Conservation (phyloP, 2,888 invertebrate genomes). For the Drosophila paranaensis region DNA sequence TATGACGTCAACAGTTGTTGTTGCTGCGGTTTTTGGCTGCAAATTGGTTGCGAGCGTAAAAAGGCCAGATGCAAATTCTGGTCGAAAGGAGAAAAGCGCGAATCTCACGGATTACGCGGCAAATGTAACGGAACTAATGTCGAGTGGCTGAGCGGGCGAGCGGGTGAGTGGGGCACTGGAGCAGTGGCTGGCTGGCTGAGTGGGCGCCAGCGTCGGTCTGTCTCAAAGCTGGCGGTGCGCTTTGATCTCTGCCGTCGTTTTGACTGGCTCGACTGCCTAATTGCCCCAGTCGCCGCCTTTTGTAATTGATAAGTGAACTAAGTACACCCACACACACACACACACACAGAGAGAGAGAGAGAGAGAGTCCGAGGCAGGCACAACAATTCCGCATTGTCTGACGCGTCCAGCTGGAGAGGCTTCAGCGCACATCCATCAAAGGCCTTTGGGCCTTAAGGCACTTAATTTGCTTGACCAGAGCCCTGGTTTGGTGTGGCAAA, state of each 20-base stretch:
- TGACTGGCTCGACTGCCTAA: constrained; percentile 68
- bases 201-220: constrained; percentile 69
- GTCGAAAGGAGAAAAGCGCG: constrained; percentile 14
- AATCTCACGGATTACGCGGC: constrained; percentile 42
- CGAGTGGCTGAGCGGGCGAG: background rate
- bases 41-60: constrained; percentile 32
- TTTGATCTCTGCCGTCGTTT: constrained; percentile 59
- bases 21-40: constrained; percentile 42
- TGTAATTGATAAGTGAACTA: constrained; percentile 71
- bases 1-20: constrained; percentile 64
- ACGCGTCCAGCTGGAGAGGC: constrained; percentile 20
- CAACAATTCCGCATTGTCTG: constrained; percentile 52
- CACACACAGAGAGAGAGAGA: background rate
- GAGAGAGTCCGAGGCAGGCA: background rate
- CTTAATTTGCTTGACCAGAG: constrained; percentile 67
- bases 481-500: constrained; percentile 9
- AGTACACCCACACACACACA: constrained; percentile 9
- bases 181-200: background rate
- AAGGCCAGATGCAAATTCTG: constrained; percentile 60
- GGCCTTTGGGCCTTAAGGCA: constrained; percentile 65
- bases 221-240: constrained; percentile 56
- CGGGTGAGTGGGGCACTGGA: background rate
- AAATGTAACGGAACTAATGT: constrained; percentile 41
- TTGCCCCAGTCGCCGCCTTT: constrained; percentile 68
- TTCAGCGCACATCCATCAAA: constrained; percentile 70